phyloP scores from a whole-genome alignment of 2,888 invertebrate species.

The Azorinus chamasolen region DNA sequence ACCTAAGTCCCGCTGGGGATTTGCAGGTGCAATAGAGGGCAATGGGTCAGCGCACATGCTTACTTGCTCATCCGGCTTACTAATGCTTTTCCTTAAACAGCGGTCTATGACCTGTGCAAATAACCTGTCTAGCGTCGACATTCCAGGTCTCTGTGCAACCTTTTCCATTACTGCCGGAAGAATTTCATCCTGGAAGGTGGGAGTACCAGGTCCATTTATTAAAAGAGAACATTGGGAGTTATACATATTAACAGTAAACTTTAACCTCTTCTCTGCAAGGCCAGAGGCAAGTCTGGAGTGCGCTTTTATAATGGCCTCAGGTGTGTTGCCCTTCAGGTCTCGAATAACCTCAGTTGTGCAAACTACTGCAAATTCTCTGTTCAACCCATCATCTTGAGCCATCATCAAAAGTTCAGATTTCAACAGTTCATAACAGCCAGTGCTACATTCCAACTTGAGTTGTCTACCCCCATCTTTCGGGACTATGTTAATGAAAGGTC shows the following conservation, averaged over 20 bases:
- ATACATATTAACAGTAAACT: constrained; percentile 7
- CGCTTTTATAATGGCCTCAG: not conserved
- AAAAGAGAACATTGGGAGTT: constrained; percentile 5
- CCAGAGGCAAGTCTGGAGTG: not conserved
- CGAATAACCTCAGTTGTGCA: not conserved
- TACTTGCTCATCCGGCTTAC: not conserved
- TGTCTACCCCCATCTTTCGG: not conserved
- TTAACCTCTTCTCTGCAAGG: not conserved
- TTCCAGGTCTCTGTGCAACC: not conserved
- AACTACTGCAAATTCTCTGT: not conserved
- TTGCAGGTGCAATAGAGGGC: too few relatives aligned
- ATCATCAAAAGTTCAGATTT: not conserved
- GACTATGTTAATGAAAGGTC: constrained; percentile 1
- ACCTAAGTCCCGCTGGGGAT: too few relatives aligned
- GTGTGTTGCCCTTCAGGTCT: not conserved
- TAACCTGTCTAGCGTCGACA: constrained; percentile 1
- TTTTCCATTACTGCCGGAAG: not conserved
- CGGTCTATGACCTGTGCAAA: constrained; percentile 2
- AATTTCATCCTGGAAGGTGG: constrained; percentile 8
- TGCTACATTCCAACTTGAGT: constrained; percentile 6
- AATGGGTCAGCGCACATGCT: too few relatives aligned
- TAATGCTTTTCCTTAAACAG: constrained; percentile 6
- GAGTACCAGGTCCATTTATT: not conserved
- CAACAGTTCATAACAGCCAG: constrained; percentile 1
- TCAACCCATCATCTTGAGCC: not conserved